These are phyloP conservation scores for Lophochroa leadbeateri DNA, from an alignment of 2,113 vertebrate species.

Conservation along the genomic window DNA sequence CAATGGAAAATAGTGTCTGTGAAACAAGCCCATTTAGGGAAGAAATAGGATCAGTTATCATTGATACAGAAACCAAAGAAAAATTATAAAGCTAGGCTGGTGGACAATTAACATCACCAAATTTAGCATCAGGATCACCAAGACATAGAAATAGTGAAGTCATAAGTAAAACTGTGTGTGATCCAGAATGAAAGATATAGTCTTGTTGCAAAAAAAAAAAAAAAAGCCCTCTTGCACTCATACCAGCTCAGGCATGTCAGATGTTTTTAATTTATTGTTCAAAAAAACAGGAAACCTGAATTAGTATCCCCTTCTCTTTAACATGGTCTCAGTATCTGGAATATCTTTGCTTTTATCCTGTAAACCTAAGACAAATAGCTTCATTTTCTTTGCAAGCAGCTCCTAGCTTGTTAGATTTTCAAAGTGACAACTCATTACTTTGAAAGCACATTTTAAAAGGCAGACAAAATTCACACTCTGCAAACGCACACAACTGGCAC, in stretches of 20 bases:
- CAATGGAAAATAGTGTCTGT: too few relatives aligned
- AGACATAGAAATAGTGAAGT: not conserved
- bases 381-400: not conserved
- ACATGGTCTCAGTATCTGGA: not conserved
- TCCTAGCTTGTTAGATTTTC: not conserved
- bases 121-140: not conserved
- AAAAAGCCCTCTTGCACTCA: not conserved
- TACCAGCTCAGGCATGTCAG: not conserved
- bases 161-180: not conserved
- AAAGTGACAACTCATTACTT: not conserved
- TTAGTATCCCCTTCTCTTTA: not conserved
- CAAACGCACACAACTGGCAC: not conserved
- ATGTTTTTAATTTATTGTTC: not conserved
- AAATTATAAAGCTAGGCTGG: not conserved
- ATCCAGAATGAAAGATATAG: not conserved
- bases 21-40: not conserved
- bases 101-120: not conserved
- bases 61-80: not conserved
- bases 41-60: not conserved
- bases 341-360: not conserved
- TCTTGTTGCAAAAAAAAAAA: not conserved
- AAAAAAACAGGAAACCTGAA: not conserved
- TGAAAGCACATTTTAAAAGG: not conserved
- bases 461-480: not conserved
- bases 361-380: not conserved